phyloP scores from a whole-genome alignment of 2,888 invertebrate species.

The Rhogogaster chlorosoma region DNA sequence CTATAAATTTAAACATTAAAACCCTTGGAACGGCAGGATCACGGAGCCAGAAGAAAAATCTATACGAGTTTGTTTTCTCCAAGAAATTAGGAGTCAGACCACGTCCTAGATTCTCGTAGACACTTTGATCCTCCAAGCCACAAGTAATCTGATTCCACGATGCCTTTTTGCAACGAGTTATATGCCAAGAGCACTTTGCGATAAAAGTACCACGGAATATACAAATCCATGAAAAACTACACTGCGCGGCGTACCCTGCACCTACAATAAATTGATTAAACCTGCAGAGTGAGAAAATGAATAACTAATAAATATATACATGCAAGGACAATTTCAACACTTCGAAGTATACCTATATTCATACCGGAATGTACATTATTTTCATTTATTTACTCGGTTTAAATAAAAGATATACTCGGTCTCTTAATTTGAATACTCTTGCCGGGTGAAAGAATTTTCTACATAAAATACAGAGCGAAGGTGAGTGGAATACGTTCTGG shows the following conservation, averaged over 20 bases:
- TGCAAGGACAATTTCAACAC: not conserved
- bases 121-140: slow-evolving; percentile 39
- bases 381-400: not conserved
- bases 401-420: not conserved
- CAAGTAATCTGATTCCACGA: slow-evolving; percentile 26
- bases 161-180: slow-evolving; percentile 22
- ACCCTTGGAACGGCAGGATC: not conserved
- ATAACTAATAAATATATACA: not conserved
- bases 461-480: not conserved
- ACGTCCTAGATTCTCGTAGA: slow-evolving; percentile 23
- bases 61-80: not conserved
- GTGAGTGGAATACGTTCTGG: not conserved
- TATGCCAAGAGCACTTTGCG: slow-evolving; percentile 14
- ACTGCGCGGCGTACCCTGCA: not conserved
- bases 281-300: not conserved
- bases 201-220: not conserved
- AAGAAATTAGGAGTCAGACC: not conserved
- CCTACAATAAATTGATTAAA: not conserved
- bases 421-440: slow-evolving; percentile 26
- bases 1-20: slow-evolving; percentile 40
- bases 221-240: slow-evolving; percentile 3
- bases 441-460: slow-evolving; percentile 17
- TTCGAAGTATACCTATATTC: not conserved
- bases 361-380: not conserved
- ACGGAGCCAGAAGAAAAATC: slow-evolving; percentile 3